Conservation (phyloP, 2,888 invertebrate species). For the Eupithecia abbreviata region DNA sequence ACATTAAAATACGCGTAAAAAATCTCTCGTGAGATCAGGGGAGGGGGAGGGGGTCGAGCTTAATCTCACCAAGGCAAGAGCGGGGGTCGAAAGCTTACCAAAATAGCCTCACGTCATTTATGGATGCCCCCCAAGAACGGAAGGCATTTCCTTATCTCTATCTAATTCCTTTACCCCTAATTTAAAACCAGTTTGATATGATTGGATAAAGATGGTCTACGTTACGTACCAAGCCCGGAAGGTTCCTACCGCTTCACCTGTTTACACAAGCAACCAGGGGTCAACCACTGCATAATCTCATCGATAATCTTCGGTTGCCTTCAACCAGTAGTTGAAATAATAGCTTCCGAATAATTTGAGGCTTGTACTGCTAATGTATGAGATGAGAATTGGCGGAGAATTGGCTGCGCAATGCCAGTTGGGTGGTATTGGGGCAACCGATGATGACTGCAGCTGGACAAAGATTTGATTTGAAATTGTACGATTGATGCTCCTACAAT, state of each 20-base stretch:
- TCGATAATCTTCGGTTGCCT: constrained; percentile 19
- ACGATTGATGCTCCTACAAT: neutral
- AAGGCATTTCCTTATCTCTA: too few relatives aligned
- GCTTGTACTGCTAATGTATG: constrained; percentile 23
- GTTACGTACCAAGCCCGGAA: constrained; percentile 10
- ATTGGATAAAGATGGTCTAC: constrained; percentile 7
- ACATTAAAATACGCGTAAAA: too few relatives aligned
- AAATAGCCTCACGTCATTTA: too few relatives aligned
- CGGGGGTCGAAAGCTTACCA: too few relatives aligned
- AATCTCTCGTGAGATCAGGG: too few relatives aligned
- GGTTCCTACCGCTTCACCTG: constrained; percentile 19
- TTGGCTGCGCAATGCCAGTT: constrained; percentile 23
- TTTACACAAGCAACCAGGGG: constrained; percentile 27
- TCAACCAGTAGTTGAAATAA: constrained; percentile 26
- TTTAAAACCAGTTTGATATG: neutral
- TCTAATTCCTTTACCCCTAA: neutral
- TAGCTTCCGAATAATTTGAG: constrained; percentile 30
- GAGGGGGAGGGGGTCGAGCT: too few relatives aligned
- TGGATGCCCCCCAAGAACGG: too few relatives aligned
- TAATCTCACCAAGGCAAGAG: too few relatives aligned
- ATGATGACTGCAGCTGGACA: constrained; percentile 6
- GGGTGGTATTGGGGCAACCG: constrained; percentile 26
- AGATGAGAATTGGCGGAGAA: too few relatives aligned
- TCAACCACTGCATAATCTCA: constrained; percentile 26
- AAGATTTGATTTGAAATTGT: neutral